A percentile compares a stretch with the other conserved stretches of the same genome.
These are phyloP conservation scores for Malacosoma neustria DNA, from an alignment of 2,888 invertebrate genomes.

Conservation along the genomic window DNA sequence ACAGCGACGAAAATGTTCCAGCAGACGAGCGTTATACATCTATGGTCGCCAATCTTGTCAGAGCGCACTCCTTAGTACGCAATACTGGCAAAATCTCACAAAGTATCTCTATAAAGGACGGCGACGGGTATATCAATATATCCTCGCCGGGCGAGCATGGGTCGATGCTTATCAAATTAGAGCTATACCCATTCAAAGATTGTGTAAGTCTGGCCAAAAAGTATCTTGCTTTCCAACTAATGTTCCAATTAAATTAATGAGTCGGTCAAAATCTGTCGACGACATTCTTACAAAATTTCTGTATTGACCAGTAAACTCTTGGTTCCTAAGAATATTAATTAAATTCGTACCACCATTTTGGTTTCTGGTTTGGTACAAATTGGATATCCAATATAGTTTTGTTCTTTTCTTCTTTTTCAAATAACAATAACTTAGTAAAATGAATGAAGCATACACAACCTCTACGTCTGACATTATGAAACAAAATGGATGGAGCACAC, in stretches of 20 bases:
- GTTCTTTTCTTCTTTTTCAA: conserved; percentile 1
- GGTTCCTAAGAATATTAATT: conserved; percentile 1
- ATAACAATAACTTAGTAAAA: conserved; percentile 4
- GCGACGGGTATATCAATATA: no score
- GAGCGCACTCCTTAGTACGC: no score
- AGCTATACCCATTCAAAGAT: no score
- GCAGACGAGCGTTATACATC: no score
- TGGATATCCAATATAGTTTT: neutral
- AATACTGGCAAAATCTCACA: no score
- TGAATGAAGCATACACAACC: conserved; percentile 3
- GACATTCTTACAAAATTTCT: conserved; percentile 5
- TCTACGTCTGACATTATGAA: conserved; percentile 2
- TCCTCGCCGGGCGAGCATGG: no score
- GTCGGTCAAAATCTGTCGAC: conserved; percentile 3
- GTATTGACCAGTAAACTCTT: conserved; percentile 5
- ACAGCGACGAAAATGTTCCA: no score
- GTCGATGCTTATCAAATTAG: no score
- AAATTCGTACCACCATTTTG: neutral
- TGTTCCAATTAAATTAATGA: conserved; percentile 4
- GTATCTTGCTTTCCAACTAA: neutral
- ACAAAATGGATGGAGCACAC: conserved; percentile 3
- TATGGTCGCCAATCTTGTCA: no score
- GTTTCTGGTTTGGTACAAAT: conserved; percentile 3
- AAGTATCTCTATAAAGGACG: no score
- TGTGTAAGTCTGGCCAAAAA: no score